Percentiles rank a stretch among this genome's conserved stretches.
Evolutionary conservation across 2,888 invertebrate genomes (phyloP).

Genomic region (Thymelicus acteon): DNA sequence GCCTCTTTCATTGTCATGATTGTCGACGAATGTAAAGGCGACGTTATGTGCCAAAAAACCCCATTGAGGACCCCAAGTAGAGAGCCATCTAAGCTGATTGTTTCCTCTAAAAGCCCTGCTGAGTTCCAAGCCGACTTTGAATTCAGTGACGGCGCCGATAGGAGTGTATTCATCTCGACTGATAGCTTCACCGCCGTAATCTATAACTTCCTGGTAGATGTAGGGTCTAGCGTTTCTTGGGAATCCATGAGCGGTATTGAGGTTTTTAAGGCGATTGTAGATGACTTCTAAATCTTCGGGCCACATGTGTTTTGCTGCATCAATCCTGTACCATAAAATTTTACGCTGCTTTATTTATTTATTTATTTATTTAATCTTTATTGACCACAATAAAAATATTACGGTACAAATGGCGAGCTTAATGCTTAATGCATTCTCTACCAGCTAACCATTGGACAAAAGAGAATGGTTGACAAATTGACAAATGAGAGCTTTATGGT

Average conservation of each 20-base stretch:
- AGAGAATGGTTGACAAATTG: too few species aligned
- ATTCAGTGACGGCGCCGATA: conserved; percentile 88
- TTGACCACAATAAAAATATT: too few species aligned
- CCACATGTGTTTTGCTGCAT: conserved; percentile 92
- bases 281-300: conserved; percentile 89
- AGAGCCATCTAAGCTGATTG: conserved; percentile 86
- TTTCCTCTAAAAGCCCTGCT: conserved; percentile 67
- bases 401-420: too few species aligned
- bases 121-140: conserved; percentile 77
- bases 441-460: too few species aligned
- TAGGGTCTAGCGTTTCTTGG: conserved; percentile 86
- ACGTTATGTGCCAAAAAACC: conserved; percentile 80
- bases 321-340: conserved; percentile 79
- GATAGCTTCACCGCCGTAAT: conserved; percentile 83
- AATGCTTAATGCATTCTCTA: too few species aligned
- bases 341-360: background rate
- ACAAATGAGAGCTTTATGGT: too few species aligned
- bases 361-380: too few species aligned
- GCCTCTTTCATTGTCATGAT: conserved; percentile 93
- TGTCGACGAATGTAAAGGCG: conserved; percentile 90
- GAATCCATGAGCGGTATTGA: conserved; percentile 87
- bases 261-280: conserved; percentile 84
- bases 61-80: conserved; percentile 87
- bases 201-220: conserved; percentile 91
- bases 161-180: conserved; percentile 82